phyloP scores from a whole-genome alignment of 2,113 vertebrate species.

The Alethe diademata region DNA sequence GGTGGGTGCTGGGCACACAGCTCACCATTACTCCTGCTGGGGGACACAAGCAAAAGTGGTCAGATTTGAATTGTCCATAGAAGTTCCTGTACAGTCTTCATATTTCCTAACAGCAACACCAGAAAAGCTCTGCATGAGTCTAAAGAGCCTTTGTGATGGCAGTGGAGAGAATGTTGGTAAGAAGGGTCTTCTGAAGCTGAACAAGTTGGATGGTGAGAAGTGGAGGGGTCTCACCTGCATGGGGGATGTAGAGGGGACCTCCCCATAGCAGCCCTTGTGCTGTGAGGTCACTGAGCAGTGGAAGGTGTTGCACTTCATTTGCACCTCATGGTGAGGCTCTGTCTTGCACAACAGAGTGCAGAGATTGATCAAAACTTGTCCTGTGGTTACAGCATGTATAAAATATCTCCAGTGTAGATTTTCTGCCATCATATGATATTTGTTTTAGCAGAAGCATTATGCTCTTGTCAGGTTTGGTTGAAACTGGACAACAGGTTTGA shows the following conservation, averaged over 20 bases:
- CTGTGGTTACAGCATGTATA: neutral
- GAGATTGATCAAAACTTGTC: neutral
- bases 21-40: neutral
- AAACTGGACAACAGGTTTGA: neutral
- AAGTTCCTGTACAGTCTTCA: neutral
- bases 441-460: neutral
- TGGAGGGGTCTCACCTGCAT: accelerated
- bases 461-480: neutral
- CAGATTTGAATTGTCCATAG: neutral
- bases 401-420: neutral
- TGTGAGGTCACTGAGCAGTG: neutral
- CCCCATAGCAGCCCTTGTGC: neutral
- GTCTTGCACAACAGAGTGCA: neutral
- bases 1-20: neutral
- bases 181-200: neutral
- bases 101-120: neutral
- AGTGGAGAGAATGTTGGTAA: neutral
- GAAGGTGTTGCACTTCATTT: neutral
- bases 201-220: neutral
- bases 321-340: neutral
- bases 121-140: neutral
- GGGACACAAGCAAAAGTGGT: neutral
- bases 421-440: neutral
- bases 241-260: too few species aligned
- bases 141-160: neutral